Evolutionary conservation across 1,140 invertebrate genomes (phyloP), one percentile per base, ranked within the genome.

Genomic region (Tetragnatha versicolor): DNA sequence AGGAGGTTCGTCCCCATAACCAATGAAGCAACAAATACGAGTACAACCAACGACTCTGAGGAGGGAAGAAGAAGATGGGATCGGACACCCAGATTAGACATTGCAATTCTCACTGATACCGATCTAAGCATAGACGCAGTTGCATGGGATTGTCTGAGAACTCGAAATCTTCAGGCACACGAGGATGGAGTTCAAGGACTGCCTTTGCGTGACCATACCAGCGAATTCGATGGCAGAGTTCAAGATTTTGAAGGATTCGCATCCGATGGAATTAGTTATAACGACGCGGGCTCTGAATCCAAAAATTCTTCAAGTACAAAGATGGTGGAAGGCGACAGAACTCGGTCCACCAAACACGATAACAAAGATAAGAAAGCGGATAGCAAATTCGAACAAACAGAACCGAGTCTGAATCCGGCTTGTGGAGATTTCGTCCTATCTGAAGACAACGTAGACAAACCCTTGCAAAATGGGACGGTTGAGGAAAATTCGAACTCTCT

Each of bases 341-440:
- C 14, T 4, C n/a, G 17, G 35, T 27, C 31, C 5, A 31, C 5
- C 20, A n/a, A 1, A 7, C 14, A 33, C 7, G 61, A 25, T 7
- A 7, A 6, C 3, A 3, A 9, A 25, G 20, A 65, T 20, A 25
- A 25, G 14, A 35, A 31, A 3, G n/a, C 9, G 31, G 29, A 58
- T n/a, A n/a, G 29, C 2, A 31, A 5, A 9, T 27, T 33, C 7
- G 35, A 58, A 31, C 17, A 45, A 65, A 37, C 39, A 42, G 65
- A 68, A 33, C 45, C 65, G 5, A 45, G 65, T 1, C 7, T 68
- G 14, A 68, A 20, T 20, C 51, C 65, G 47, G 65, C 65, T 22
- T 47, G 65, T 10, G 65, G 65, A 0, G 65, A 68, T 49, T 68
- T 68, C 22, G 65, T 51, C 9, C 25, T 12, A 20, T 0, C 65